Evolutionary conservation across 2,888 invertebrate species (phyloP), one percentile per base, ranked within the genome.

Genomic region (Cosmorhoe ocellata): DNA sequence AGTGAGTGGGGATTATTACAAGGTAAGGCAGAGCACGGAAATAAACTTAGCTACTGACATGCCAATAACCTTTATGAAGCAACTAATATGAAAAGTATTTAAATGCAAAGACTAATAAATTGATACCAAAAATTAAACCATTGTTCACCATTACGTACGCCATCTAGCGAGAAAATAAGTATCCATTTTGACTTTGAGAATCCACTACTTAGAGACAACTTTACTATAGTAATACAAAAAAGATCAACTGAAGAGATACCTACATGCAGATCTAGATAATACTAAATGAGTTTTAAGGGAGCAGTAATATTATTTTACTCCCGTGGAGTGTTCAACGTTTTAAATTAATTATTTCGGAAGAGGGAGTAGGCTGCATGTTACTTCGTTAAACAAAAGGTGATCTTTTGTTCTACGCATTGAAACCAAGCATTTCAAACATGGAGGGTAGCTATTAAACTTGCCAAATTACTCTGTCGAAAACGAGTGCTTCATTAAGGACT

Each of bases 1-100:
- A 69, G 67, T 69, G 70, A 70, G 69, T 68, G 70, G 67, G 74
- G 73, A 76, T 74, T 69, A 75, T 69, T 66, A 66, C 55, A 66
- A 66, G 69, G 62, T 59, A 61, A 47, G 61, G 52, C 57, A 61
- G 46, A 60, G 62, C 54, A 60, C 49, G 58, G 58, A 62, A 62
- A 14, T n/a, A n/a, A n/a, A n/a, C n/a, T n/a, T n/a, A n/a, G n/a
- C n/a, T n/a, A n/a, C n/a, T n/a, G n/a, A n/a, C n/a, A n/a, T n/a
- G n/a, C n/a, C n/a, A n/a, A n/a, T n/a, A n/a, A n/a, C n/a, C n/a
- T n/a, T n/a, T n/a, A n/a, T n/a, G n/a, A n/a, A n/a, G 18, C 18
- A 18, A 18, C 18, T 18, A 18, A 18, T 18, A n/a, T n/a, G n/a
- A n/a, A n/a, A n/a, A n/a, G n/a, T n/a, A n/a, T n/a, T n/a, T n/a